Conservation (phyloP, 2,797 vertebrate species). For the Jordanella pulchra region DNA sequence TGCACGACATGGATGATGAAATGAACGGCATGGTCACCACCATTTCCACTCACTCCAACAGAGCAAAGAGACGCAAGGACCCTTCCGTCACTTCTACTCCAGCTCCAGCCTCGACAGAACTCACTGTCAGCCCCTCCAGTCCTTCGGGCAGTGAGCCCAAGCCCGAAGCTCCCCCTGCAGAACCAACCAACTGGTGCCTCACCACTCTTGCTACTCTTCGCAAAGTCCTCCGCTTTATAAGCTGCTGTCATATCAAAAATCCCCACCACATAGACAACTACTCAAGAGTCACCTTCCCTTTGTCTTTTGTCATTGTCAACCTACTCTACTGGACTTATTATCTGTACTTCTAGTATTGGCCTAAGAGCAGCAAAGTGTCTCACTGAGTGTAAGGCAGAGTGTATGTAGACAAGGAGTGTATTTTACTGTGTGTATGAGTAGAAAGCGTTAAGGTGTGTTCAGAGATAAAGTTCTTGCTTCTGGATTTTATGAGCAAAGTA, state of each 20-base stretch:
- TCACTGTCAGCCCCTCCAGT: constrained; percentile 65
- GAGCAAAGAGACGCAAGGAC: constrained; percentile 80
- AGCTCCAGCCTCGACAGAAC: constrained; percentile 59
- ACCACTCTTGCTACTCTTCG: constrained; percentile 72
- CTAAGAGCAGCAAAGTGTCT: constrained; percentile 31
- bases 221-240: constrained; percentile 79
- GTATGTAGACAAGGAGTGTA: constrained; percentile 50
- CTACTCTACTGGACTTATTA: constrained; percentile 93
- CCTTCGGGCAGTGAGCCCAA: constrained; percentile 71
- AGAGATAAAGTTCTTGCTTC: constrained; percentile 39
- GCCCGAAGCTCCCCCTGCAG: constrained; percentile 68
- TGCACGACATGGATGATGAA: constrained; percentile 84
- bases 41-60: constrained; percentile 71
- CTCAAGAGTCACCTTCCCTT: constrained; percentile 87
- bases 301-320: constrained; percentile 90
- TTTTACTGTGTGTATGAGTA: constrained; percentile 62
- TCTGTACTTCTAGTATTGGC: constrained; percentile 85
- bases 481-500: constrained; percentile 29
- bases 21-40: constrained; percentile 86
- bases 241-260: constrained; percentile 88
- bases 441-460: constrained; percentile 43
- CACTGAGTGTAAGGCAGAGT: constrained; percentile 33
- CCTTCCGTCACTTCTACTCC: constrained; percentile 36
- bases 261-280: constrained; percentile 96
- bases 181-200: constrained; percentile 71